These are phyloP conservation scores for Drosophila littoralis DNA, from an alignment of 1,140 invertebrate genomes.

Conservation along the genomic window DNA sequence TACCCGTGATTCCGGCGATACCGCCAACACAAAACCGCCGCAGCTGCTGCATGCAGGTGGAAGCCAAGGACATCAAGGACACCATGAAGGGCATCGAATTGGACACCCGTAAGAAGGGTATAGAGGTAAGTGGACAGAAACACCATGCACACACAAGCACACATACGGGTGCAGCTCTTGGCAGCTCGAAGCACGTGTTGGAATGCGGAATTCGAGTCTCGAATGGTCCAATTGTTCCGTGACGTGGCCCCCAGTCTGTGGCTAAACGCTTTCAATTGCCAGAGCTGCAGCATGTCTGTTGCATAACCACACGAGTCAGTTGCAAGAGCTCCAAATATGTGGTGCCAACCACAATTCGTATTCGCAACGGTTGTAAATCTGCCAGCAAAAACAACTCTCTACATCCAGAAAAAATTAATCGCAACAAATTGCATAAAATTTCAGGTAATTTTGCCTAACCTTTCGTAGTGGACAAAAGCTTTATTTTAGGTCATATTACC, in stretches of 20 bases:
- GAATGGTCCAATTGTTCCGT: slow-evolving; percentile 37
- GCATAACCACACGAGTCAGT: slow-evolving; percentile 38
- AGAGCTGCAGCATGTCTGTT: slow-evolving; percentile 45
- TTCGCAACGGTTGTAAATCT: slow-evolving; percentile 34
- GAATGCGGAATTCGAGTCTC: slow-evolving; percentile 55
- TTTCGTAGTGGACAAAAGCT: no score
- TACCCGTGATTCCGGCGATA: slow-evolving; percentile 30
- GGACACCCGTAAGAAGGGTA: slow-evolving; percentile 74
- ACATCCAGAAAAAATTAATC: no score
- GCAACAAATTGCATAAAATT: no score
- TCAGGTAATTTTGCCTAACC: no score
- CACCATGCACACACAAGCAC: not conserved
- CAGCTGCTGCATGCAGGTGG: slow-evolving; percentile 73
- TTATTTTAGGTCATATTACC: no score
- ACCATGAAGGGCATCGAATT: slow-evolving; percentile 77
- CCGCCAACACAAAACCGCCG: slow-evolving; percentile 44
- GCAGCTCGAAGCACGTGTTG: slow-evolving; percentile 25
- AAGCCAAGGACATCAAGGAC: slow-evolving; percentile 65
- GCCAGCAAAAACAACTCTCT: not conserved
- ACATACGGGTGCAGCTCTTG: not conserved
- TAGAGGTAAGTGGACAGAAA: slow-evolving; percentile 64
- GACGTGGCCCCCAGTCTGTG: slow-evolving; percentile 48
- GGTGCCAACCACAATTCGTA: slow-evolving; percentile 41
- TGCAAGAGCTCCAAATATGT: slow-evolving; percentile 49
- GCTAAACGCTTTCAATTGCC: slow-evolving; percentile 31